phyloP scores from a whole-genome alignment of 2,888 invertebrate species.

The Glyphotaelius pellucidus region DNA sequence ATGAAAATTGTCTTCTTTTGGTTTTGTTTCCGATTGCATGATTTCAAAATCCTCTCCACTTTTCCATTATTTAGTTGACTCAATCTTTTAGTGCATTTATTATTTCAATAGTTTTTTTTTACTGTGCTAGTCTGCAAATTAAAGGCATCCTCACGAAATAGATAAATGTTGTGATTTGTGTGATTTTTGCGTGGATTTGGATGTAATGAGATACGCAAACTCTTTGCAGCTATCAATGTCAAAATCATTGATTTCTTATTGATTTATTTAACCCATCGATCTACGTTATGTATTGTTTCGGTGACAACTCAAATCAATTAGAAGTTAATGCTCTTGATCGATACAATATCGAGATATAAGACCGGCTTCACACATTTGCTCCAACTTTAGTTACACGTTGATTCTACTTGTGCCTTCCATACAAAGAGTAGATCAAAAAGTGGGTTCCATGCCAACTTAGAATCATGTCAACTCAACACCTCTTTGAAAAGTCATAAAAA shows the following conservation, averaged over 20 bases:
- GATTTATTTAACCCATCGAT: not conserved
- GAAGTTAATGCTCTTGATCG: not conserved
- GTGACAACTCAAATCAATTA: not conserved
- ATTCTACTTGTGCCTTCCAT: no score
- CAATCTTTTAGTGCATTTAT: slow-evolving; percentile 9
- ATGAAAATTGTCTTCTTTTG: slow-evolving; percentile 38
- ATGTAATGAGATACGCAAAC: not conserved
- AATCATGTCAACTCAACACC: no score
- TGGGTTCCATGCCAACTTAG: no score
- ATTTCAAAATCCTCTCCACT: slow-evolving; percentile 62
- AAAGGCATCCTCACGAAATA: slow-evolving; percentile 38
- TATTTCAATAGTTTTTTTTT: slow-evolving; percentile 61
- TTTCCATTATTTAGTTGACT: slow-evolving; percentile 12
- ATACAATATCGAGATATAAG: not conserved
- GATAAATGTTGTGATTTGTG: slow-evolving; percentile 45
- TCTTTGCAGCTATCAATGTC: not conserved
- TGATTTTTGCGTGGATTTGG: slow-evolving; percentile 27
- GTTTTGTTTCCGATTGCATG: slow-evolving; percentile 42
- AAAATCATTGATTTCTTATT: not conserved
- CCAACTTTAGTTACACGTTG: not conserved
- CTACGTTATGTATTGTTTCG: not conserved
- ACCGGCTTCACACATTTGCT: not conserved
- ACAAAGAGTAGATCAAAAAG: not conserved
- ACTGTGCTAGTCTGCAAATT: slow-evolving; percentile 31
- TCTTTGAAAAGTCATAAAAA: no score